Evolutionary conservation across 2,888 invertebrate species (phyloP).

Genomic region (Cheilosia impressa): DNA sequence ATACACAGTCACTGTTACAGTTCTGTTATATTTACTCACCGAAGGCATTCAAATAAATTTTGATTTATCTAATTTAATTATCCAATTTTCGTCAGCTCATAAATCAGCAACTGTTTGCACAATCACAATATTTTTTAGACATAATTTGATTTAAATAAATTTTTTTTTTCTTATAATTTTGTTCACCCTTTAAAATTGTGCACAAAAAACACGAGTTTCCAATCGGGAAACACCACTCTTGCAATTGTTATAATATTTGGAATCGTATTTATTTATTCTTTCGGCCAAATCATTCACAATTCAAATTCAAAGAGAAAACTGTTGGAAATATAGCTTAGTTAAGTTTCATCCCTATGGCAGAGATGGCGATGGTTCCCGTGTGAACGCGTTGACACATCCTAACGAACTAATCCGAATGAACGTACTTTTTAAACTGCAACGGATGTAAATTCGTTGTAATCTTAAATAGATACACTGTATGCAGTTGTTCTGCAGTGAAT

Average conservation of each 20-base stretch:
- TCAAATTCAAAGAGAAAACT: background rate
- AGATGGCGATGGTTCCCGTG: slow-evolving; percentile 37
- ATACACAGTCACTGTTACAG: background rate
- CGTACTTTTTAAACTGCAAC: slow-evolving; percentile 71
- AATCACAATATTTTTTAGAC: slow-evolving; percentile 30
- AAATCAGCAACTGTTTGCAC: slow-evolving; percentile 55
- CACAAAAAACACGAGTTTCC: background rate
- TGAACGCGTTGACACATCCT: slow-evolving; percentile 62
- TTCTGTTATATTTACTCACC: slow-evolving; percentile 39
- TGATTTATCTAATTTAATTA: slow-evolving; percentile 41
- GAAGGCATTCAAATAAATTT: slow-evolving; percentile 67
- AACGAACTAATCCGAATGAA: slow-evolving; percentile 71
- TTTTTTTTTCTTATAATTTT: slow-evolving; percentile 5
- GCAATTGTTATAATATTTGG: slow-evolving; percentile 10
- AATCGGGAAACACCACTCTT: background rate
- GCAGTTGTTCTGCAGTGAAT: slow-evolving; percentile 37
- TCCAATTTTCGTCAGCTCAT: slow-evolving; percentile 66
- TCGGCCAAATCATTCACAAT: background rate
- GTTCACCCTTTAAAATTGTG: slow-evolving; percentile 3
- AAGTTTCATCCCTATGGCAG: slow-evolving; percentile 31
- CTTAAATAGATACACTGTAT: slow-evolving; percentile 64
- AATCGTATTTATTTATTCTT: slow-evolving; percentile 16
- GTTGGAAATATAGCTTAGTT: slow-evolving; percentile 24
- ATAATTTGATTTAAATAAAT: background rate
- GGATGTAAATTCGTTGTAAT: slow-evolving; percentile 71